Evolutionary conservation across 2,113 vertebrate genomes (phyloP).

Genomic region (Xiphophorus maculatus): DNA sequence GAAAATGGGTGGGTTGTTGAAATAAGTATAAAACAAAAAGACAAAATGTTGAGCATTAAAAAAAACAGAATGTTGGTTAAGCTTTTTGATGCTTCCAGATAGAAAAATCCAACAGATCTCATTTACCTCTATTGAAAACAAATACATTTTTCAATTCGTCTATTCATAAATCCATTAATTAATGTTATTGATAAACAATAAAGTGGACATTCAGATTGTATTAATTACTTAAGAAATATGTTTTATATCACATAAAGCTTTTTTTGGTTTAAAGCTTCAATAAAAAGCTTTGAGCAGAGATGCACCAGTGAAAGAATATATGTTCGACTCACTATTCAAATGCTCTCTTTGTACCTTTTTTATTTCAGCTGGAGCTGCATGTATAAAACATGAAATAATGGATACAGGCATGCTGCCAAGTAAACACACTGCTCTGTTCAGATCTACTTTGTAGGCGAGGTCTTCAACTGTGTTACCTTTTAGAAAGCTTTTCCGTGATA

Average conservation of each 20-base stretch:
- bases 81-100: background rate
- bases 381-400: constrained; percentile 51
- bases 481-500: constrained; percentile 54
- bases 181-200: background rate
- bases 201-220: constrained; percentile 19
- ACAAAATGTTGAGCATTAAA: background rate
- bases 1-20: background rate
- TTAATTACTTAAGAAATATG: constrained; percentile 22
- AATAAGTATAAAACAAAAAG: background rate
- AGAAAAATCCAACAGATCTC: background rate
- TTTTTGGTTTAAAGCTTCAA: constrained; percentile 7
- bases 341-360: constrained; percentile 26
- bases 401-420: constrained; percentile 49
- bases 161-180: background rate
- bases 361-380: constrained; percentile 47
- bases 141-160: background rate
- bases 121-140: background rate
- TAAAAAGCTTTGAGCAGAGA: constrained; percentile 5
- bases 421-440: constrained; percentile 33
- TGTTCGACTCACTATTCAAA: constrained; percentile 26
- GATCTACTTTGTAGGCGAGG: constrained; percentile 36
- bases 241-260: constrained; percentile 4
- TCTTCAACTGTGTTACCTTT: constrained; percentile 31
- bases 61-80: background rate
- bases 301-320: background rate